Conservation (phyloP, 2,797 vertebrate genomes). For the Hylomyscus alleni region DNA sequence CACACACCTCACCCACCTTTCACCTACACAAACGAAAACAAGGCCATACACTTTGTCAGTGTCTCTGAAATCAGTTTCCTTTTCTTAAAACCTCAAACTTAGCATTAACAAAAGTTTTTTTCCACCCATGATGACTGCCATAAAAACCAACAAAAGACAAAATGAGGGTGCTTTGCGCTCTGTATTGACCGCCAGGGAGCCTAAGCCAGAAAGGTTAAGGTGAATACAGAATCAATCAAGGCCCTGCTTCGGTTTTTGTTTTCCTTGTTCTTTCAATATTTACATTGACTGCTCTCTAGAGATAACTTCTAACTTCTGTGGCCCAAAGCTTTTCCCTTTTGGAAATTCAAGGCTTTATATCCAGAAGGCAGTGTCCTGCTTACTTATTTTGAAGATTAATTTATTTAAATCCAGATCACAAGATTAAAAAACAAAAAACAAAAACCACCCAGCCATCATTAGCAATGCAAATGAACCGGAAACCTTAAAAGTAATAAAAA, state of each 20-base stretch:
- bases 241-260: background rate
- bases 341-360: background rate
- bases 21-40: background rate
- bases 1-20: background rate
- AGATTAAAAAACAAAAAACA: background rate
- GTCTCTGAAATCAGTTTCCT: background rate
- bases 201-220: background rate
- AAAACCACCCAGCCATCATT: background rate
- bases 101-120: background rate
- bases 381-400: constrained; percentile 52
- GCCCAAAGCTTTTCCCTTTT: constrained; percentile 23
- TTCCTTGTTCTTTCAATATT: background rate
- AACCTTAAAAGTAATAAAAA: constrained; percentile 33
- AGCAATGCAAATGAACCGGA: constrained; percentile 8
- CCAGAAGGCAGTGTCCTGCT: background rate
- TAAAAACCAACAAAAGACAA: background rate
- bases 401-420: background rate
- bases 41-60: constrained; percentile 6
- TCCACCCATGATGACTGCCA: background rate
- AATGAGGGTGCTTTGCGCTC: background rate
- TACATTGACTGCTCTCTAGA: background rate
- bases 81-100: constrained; percentile 27
- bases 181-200: background rate
- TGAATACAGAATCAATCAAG: background rate
- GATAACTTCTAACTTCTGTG: constrained; percentile 7